Evolutionary conservation across 2,888 invertebrate species (phyloP).

Genomic region (Cacoxenus indagator): DNA sequence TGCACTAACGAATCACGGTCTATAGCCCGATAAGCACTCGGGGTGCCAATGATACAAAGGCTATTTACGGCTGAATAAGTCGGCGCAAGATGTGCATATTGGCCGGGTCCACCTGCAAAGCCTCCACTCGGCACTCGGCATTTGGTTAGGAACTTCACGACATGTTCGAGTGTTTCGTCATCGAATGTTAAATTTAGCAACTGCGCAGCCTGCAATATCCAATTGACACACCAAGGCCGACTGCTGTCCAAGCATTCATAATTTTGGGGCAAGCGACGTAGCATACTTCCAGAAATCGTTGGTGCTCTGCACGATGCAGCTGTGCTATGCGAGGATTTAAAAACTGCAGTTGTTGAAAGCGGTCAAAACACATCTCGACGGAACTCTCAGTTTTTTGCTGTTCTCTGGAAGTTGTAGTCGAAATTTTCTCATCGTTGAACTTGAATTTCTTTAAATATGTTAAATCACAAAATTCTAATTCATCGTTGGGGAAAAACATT

Average conservation of each 20-base stretch:
- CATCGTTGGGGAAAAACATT: constrained; percentile 46
- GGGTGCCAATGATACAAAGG: constrained; percentile 89
- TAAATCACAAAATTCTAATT: constrained; percentile 62
- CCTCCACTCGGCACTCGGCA: constrained; percentile 77
- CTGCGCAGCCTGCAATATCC: constrained; percentile 93
- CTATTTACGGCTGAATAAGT: constrained; percentile 98
- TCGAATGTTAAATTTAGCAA: constrained; percentile 78
- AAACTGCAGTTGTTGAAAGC: constrained; percentile 71
- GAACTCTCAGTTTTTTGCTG: constrained; percentile 75
- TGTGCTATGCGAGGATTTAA: constrained; percentile 75
- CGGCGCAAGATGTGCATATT: constrained; percentile 93
- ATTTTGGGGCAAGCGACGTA: constrained; percentile 77
- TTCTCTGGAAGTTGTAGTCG: constrained; percentile 74
- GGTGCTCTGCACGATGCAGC: constrained; percentile 77
- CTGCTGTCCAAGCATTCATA: constrained; percentile 94
- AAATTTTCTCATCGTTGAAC: constrained; percentile 76
- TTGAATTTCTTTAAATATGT: constrained; percentile 65
- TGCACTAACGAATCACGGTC: constrained; percentile 79
- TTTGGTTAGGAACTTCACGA: constrained; percentile 75
- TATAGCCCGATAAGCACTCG: constrained; percentile 88
- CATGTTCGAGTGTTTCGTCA: constrained; percentile 72
- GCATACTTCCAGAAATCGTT: constrained; percentile 78
- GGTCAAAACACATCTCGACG: constrained; percentile 73
- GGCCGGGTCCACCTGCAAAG: constrained; percentile 95
- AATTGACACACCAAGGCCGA: constrained; percentile 96